A percentile compares a stretch with the other conserved stretches of the same genome.
phyloP scores from a whole-genome alignment of 2,797 vertebrate species.

The Diceros bicornis region DNA sequence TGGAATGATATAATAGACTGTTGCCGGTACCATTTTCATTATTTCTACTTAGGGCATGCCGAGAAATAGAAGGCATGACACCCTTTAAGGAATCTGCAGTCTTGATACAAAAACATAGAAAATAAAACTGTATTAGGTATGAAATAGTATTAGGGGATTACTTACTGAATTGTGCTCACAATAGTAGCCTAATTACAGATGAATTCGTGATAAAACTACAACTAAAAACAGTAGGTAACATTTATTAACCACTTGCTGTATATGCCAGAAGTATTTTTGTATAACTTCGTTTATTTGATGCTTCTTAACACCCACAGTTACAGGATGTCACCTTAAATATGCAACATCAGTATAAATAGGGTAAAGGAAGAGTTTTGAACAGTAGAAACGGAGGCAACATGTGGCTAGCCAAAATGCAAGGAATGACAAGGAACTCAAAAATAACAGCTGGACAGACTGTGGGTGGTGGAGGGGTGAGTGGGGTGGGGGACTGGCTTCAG shows the following conservation, averaged over 20 bases:
- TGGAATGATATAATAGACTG: neutral
- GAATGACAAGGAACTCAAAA: neutral
- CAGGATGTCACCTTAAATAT: neutral
- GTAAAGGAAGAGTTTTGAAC: neutral
- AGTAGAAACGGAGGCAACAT: neutral
- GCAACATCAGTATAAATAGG: neutral
- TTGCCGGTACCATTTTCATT: neutral
- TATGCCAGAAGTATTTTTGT: neutral
- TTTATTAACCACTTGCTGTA: neutral
- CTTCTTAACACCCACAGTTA: neutral
- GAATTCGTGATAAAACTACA: neutral
- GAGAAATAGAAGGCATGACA: neutral
- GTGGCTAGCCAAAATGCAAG: neutral
- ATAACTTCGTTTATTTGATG: neutral
- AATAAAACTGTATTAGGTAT: constrained; percentile 31
- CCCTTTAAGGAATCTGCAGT: neutral
- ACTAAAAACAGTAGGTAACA: constrained; percentile 23
- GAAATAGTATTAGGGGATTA: neutral
- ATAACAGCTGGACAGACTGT: neutral
- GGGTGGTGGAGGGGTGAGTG: neutral
- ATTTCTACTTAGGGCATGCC: constrained; percentile 1
- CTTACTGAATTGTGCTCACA: neutral
- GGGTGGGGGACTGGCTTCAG: neutral
- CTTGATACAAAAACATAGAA: neutral
- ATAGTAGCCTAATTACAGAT: constrained; percentile 10